Evolutionary conservation across 2,113 vertebrate species (phyloP).

Genomic region (Meleagris gallopavo): DNA sequence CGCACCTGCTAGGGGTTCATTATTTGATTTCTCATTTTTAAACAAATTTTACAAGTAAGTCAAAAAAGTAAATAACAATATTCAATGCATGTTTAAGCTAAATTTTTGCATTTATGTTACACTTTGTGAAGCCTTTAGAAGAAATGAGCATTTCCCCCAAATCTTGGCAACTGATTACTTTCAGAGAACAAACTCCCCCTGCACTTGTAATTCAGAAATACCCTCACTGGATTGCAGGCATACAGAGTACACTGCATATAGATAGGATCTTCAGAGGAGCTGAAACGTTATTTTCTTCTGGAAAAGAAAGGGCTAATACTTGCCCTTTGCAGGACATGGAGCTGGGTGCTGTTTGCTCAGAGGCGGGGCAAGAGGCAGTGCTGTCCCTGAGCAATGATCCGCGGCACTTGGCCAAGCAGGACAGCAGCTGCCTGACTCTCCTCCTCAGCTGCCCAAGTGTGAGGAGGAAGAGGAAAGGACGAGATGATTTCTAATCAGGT

Average conservation of each 20-base stretch:
- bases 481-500: neutral
- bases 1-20: neutral
- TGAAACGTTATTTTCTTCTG: neutral
- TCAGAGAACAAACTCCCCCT: neutral
- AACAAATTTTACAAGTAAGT: constrained; percentile 15
- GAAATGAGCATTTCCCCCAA: neutral
- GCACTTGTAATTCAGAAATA: constrained; percentile 23
- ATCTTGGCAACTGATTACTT: neutral
- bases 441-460: neutral
- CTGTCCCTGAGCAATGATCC: neutral
- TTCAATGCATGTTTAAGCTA: constrained; percentile 21
- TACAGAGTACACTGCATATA: neutral
- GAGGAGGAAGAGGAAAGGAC: neutral
- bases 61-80: constrained; percentile 13
- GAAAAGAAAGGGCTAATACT: neutral
- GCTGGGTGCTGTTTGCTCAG: neutral
- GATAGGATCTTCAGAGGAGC: neutral
- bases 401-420: neutral
- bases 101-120: constrained; percentile 13
- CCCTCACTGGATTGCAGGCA: neutral
- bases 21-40: constrained; percentile 30
- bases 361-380: neutral
- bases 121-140: constrained; percentile 34
- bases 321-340: neutral
- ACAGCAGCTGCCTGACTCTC: neutral